These are phyloP conservation scores for Tricholaema leucomelas DNA, from an alignment of 2,113 vertebrate genomes.

Conservation along the genomic window DNA sequence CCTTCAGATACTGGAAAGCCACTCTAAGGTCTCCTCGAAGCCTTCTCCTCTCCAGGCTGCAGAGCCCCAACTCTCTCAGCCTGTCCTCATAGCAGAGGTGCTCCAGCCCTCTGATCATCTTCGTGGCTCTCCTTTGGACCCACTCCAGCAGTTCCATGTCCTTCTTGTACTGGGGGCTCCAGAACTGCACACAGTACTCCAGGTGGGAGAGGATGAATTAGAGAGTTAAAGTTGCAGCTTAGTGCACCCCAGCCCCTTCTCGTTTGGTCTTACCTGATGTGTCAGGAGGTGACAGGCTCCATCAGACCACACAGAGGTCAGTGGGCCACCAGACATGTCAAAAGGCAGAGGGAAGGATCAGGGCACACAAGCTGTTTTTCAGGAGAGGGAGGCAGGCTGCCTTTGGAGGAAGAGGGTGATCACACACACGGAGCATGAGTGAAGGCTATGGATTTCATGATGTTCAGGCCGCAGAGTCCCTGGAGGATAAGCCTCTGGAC, in stretches of 20 bases:
- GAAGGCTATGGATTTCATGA: not conserved
- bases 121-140: too few relatives aligned
- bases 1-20: too few relatives aligned
- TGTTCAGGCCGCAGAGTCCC: accelerated
- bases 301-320: not conserved
- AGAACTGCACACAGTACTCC: too few relatives aligned
- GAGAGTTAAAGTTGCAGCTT: not conserved
- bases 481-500: not conserved
- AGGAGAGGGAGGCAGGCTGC: not conserved
- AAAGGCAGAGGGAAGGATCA: not conserved
- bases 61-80: too few relatives aligned
- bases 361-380: not conserved
- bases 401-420: not conserved
- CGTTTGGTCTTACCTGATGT: not conserved
- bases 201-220: not conserved
- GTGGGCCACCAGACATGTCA: not conserved
- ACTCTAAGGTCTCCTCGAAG: too few relatives aligned
- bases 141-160: too few relatives aligned
- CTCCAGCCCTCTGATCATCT: too few relatives aligned
- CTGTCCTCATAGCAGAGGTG: too few relatives aligned
- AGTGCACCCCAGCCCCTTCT: not conserved
- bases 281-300: not conserved
- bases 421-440: not conserved
- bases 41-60: too few relatives aligned
- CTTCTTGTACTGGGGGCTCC: too few relatives aligned